Evolutionary conservation across 2,888 invertebrate species (phyloP), one percentile per base, ranked within the genome.

Genomic region (Drosophila leonis): DNA sequence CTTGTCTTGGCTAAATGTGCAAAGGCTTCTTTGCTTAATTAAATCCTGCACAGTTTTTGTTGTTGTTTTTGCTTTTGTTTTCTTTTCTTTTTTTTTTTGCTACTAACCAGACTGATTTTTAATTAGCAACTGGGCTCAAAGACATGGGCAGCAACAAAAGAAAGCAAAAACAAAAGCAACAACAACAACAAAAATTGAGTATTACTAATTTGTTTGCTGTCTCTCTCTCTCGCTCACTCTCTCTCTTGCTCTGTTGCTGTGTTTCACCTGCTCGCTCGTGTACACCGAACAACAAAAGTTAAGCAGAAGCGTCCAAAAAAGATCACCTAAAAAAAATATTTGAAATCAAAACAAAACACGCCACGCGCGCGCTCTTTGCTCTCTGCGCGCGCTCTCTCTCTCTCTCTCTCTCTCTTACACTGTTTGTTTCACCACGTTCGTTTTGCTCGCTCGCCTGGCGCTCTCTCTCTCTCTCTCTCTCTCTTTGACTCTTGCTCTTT

Each of bases 51-150:
- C 68, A 61, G 39, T 60, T 55, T 49, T 65, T 68, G 72, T 63
- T 62, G 59, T 60, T 49, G 62, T 61, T 72, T 62, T 60, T 49
- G 56, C 68, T 72, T 56, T 37, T 27, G 29, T 63, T 70, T 69
- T 74, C 74, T 54, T 82, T 87, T 75, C 72, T 62, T 59, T 75
- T 73, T 62, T 59, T 35, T 15, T 48, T 81, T 75, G 86, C 78
- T 66, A 85, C 76, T 86, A 88, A 84, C 88, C 77, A 79, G 75
- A 79, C 73, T 78, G 80, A 68, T 61, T 69, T 69, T 75, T 70
- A 81, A 79, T 83, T 74, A 81, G 86, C 83, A 69, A 74, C 82
- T 70, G 68, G 52, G 71, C 69, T 61, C 56, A 71, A 65, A 78
- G 54, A 68, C 68, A 65, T 44, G 46, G 41, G 61, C 70, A 54